Conservation (phyloP, 1,140 invertebrate species). For the Eueides isabella region DNA sequence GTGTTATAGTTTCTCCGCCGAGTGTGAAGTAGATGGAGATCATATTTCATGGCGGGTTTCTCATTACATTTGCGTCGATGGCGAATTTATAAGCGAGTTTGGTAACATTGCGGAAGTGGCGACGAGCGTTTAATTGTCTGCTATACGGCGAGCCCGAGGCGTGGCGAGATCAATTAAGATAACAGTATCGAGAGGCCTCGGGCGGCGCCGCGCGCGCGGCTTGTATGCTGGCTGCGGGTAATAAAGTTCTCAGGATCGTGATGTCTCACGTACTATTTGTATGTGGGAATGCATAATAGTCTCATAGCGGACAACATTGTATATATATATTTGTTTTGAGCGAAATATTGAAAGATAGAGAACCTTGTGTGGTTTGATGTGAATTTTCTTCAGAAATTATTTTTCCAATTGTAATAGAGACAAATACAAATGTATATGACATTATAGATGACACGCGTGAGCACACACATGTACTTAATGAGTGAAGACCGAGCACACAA, state of each 20-base stretch:
- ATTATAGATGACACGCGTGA: too few species aligned
- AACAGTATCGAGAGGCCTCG: conserved; percentile 28
- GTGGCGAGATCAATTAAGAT: conserved; percentile 37
- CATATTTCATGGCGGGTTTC: conserved; percentile 12
- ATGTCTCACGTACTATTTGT: neutral
- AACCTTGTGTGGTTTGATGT: too few species aligned
- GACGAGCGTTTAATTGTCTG: conserved; percentile 8
- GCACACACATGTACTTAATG: too few species aligned
- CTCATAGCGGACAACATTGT: neutral
- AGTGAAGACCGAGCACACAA: too few species aligned
- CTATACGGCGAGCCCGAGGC: neutral
- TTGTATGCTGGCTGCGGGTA: conserved; percentile 12
- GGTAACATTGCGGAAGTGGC: conserved; percentile 12
- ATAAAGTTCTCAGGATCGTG: conserved; percentile 34
- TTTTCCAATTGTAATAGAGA: too few species aligned
- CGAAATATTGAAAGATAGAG: too few species aligned
- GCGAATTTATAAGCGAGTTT: conserved; percentile 10
- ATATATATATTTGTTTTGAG: neutral
- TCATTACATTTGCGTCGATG: conserved; percentile 14
- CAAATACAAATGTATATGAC: too few species aligned
- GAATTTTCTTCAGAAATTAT: too few species aligned
- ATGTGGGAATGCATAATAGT: neutral
- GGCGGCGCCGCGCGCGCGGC: conserved; percentile 27
- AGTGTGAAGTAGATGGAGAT: neutral
- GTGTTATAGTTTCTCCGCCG: conserved; percentile 5